Percentiles rank a stretch among this genome's conserved stretches.
Evolutionary conservation across 2,797 vertebrate genomes (phyloP).

Genomic region (Myotis planiceps): DNA sequence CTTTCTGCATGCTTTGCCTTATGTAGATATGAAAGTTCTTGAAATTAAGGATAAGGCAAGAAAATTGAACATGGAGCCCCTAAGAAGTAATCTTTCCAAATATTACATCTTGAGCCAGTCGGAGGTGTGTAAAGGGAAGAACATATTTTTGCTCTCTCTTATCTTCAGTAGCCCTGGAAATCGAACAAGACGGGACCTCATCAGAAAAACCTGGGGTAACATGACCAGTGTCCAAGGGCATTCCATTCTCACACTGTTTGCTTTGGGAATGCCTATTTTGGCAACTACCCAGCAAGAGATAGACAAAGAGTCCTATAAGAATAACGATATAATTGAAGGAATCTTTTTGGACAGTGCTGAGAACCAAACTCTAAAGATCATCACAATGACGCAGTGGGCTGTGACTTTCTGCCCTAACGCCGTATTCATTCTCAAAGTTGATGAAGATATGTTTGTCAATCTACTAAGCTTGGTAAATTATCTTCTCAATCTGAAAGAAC

Average conservation of each 20-base stretch:
- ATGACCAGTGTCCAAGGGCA: conserved; percentile 82
- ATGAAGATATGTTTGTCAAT: conserved; percentile 91
- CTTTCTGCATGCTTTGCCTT: conserved; percentile 91
- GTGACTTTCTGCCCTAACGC: conserved; percentile 92
- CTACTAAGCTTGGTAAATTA: conserved; percentile 89
- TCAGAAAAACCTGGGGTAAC: conserved; percentile 94
- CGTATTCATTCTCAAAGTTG: conserved; percentile 91
- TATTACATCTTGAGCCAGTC: conserved; percentile 84
- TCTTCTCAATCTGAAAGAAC: conserved; percentile 89
- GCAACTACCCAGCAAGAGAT: conserved; percentile 84
- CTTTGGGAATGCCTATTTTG: conserved; percentile 84
- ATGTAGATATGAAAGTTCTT: conserved; percentile 88
- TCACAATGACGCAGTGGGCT: conserved; percentile 90
- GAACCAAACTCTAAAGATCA: conserved; percentile 87
- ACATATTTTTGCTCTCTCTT: conserved; percentile 92
- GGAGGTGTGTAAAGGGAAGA: conserved; percentile 83
- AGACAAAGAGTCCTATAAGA: conserved; percentile 78
- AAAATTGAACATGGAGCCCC: conserved; percentile 87
- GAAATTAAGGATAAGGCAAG: conserved; percentile 91
- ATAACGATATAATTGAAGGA: conserved; percentile 89
- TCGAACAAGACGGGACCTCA: conserved; percentile 85
- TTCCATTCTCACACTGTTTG: conserved; percentile 84
- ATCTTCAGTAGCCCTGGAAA: conserved; percentile 91
- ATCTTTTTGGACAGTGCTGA: conserved; percentile 84
- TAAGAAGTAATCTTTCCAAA: conserved; percentile 89